Percentiles rank a stretch among this genome's conserved stretches.
Evolutionary conservation across 2,113 vertebrate species (phyloP).

Genomic region (Coryphaenoides rupestris): DNA sequence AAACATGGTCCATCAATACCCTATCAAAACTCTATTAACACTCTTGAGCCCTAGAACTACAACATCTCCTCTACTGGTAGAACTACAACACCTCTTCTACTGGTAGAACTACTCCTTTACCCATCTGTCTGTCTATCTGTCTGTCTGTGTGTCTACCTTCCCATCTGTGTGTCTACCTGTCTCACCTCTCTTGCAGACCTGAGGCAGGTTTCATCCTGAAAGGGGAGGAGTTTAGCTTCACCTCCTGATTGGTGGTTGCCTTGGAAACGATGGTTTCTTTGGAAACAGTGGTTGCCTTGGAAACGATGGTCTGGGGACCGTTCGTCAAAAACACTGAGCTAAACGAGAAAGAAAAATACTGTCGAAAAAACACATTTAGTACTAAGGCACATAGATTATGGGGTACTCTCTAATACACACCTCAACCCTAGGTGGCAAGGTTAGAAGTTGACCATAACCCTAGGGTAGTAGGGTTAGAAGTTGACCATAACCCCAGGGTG

Average conservation of each 20-base stretch:
- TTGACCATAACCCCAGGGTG: too few species aligned
- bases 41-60: not conserved
- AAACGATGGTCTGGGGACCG: conserved; percentile 1
- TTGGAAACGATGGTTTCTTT: too few species aligned
- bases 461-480: too few species aligned
- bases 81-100: too few species aligned
- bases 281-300: conserved; percentile 14
- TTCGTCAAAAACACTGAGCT: conserved; percentile 18
- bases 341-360: not conserved
- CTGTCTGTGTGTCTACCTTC: conserved; percentile 1
- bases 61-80: too few species aligned
- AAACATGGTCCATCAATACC: too few species aligned
- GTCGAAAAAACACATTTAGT: not conserved
- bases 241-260: conserved; percentile 56
- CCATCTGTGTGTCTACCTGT: not conserved
- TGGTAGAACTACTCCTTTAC: too few species aligned
- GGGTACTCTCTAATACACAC: too few species aligned
- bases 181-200: conserved; percentile 89
- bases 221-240: conserved; percentile 84
- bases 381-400: too few species aligned
- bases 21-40: too few species aligned
- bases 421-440: too few species aligned
- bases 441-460: too few species aligned
- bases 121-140: not conserved
- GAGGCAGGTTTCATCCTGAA: conserved; percentile 93